Evolutionary conservation across 1,140 invertebrate species (phyloP), one percentile per base, ranked within the genome.

Genomic region (Stegodyphus dumicola): DNA sequence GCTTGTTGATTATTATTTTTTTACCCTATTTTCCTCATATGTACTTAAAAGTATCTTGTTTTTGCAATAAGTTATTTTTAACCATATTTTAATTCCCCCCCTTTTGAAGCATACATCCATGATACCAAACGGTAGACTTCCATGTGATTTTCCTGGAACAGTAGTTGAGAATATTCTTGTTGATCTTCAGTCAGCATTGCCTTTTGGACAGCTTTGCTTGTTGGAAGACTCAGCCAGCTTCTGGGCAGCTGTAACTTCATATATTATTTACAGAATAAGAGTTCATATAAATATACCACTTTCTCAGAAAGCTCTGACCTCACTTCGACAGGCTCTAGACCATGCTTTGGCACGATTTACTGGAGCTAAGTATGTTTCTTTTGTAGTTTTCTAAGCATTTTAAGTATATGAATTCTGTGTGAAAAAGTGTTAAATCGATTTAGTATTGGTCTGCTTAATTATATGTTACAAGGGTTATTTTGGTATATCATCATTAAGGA

Each of bases 131-230:
- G 3, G 33, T 33, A 33, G 33, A 33, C 33, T 33, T 1, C 33
- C 33, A 33, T 33, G 33, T 33, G 33, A 33, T 33, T 33, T 33
- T 33, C 33, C 33, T 33, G 33, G 33, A 33, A 33, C 33, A 33
- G 33, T 33, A 33, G 33, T 33, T 33, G 33, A 33, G 3, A 33
- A 33, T 33, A 66, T 77, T 49, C 64, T 77, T 65, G 5, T 66
- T 65, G 60, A 77, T 66, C 48, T 77, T 49, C 75, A 77, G 60
- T 51, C 64, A 17, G 60, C 48, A 65, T 77, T 77, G n/a, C 75
- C 75, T 66, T 77, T 65, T 77, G 75, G 75, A 7, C 75, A 77
- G 56, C 64, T 33, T 33, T 33, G 33, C 33, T 33, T 77, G 75
- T 65, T 51, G n/a, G 75, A 77, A 49, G 60, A 77, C 18, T 66